A percentile compares a stretch with the other conserved stretches of the same genome.
phyloP scores from a whole-genome alignment of 2,113 vertebrate genomes.

The Benitochromis conjunctus region DNA sequence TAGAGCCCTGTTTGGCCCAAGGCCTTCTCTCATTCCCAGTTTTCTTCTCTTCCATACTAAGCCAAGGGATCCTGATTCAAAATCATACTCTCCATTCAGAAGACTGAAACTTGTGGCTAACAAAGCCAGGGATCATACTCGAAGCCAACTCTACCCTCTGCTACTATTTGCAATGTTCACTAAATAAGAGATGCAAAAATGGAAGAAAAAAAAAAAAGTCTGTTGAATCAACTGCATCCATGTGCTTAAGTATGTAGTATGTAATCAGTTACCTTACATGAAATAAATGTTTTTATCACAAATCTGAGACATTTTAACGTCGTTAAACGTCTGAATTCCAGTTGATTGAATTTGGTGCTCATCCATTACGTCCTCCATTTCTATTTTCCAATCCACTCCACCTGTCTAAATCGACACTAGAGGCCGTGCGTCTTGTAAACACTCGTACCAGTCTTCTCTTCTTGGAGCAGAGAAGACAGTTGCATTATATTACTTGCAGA shows the following conservation, averaged over 20 bases:
- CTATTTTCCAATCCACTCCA: slow-evolving; percentile 9
- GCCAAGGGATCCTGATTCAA: slow-evolving; percentile 65
- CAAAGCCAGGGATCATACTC: slow-evolving; percentile 40
- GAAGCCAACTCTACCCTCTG: slow-evolving; percentile 51
- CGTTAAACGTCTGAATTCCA: slow-evolving; percentile 52
- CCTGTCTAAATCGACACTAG: neutral
- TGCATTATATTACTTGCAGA: neutral
- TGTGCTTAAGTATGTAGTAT: slow-evolving; percentile 75
- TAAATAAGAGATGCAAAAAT: slow-evolving; percentile 54
- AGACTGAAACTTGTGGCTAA: slow-evolving; percentile 50
- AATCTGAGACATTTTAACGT: slow-evolving; percentile 68
- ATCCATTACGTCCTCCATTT: slow-evolving; percentile 3
- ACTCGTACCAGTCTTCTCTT: neutral
- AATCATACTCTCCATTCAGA: slow-evolving; percentile 57
- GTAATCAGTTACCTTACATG: slow-evolving; percentile 75
- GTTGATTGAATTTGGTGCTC: slow-evolving; percentile 47
- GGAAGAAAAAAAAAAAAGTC: slow-evolving; percentile 18
- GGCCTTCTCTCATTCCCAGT: slow-evolving; percentile 63
- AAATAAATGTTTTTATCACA: slow-evolving; percentile 80
- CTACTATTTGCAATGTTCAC: slow-evolving; percentile 56
- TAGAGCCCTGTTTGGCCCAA: slow-evolving; percentile 58
- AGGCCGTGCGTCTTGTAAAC: neutral
- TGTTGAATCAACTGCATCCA: slow-evolving; percentile 67
- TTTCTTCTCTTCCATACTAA: slow-evolving; percentile 57
- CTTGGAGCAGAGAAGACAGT: neutral